Conservation (phyloP, 2,888 invertebrate genomes). For the Coelopa pilipes region DNA sequence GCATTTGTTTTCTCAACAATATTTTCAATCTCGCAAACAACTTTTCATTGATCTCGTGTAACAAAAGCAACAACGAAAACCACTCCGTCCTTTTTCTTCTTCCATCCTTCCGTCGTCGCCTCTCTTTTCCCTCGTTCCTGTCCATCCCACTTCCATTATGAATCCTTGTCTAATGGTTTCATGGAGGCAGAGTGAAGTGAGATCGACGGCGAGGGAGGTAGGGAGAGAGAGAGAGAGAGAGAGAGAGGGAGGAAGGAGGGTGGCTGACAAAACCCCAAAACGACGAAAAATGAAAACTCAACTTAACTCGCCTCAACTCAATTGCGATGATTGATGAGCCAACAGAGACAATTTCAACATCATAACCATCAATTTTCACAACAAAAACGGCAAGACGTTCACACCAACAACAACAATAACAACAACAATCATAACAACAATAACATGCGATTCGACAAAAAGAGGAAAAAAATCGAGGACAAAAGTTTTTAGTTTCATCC, state of each 20-base stretch:
- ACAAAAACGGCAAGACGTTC: background rate
- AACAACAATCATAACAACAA: background rate
- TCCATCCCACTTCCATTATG: background rate
- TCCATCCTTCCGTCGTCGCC: background rate
- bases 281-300: constrained; percentile 15
- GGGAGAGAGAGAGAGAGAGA: no score
- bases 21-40: constrained; percentile 21
- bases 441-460: background rate
- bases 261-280: constrained; percentile 7
- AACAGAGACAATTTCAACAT: constrained; percentile 25
- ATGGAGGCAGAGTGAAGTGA: no score
- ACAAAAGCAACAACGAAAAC: constrained; percentile 5
- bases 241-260: background rate
- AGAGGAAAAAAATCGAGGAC: no score
- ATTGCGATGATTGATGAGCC: constrained; percentile 28
- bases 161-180: background rate
- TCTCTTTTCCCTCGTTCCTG: background rate
- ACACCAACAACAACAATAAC: no score
- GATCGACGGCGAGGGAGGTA: no score
- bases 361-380: constrained; percentile 20
- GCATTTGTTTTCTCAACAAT: constrained; percentile 18
- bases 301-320: constrained; percentile 12
- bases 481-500: no score
- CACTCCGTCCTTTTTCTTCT: background rate
- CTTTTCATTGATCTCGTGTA: constrained; percentile 24